Evolutionary conservation across 1,140 invertebrate genomes (phyloP).

Genomic region (Drosophila kurseongensis): DNA sequence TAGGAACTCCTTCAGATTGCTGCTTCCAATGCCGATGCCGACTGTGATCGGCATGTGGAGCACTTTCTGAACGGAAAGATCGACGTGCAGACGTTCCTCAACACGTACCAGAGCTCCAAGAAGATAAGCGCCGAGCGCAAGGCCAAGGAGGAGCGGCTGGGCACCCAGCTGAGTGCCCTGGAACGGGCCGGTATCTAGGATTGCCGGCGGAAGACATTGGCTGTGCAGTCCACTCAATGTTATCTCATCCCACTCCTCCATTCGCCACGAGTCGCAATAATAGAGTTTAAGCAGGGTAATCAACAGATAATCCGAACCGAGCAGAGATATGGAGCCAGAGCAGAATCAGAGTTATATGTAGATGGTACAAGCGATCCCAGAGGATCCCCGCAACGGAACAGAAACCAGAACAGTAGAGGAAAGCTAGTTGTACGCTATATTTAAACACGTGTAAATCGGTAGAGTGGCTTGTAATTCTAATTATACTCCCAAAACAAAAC

Average conservation of each 20-base stretch:
- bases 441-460: slow-evolving; percentile 25
- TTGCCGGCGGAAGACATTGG: not conserved
- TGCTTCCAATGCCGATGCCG: slow-evolving; percentile 89
- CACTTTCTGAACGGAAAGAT: slow-evolving; percentile 90
- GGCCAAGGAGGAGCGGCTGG: slow-evolving; percentile 91
- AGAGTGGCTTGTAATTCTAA: slow-evolving; percentile 17
- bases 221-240: not conserved
- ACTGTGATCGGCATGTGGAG: slow-evolving; percentile 91
- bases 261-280: slow-evolving; percentile 38
- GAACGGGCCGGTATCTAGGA: slow-evolving; percentile 86
- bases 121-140: slow-evolving; percentile 89
- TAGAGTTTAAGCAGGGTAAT: slow-evolving; percentile 22
- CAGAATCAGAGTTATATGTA: not conserved
- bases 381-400: not conserved
- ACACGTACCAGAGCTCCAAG: slow-evolving; percentile 89
- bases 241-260: slow-evolving; percentile 8
- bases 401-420: not conserved
- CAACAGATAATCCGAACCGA: not conserved
- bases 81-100: slow-evolving; percentile 90
- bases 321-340: not conserved
- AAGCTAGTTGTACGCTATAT: slow-evolving; percentile 24
- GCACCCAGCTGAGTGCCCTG: slow-evolving; percentile 89
- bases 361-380: not conserved
- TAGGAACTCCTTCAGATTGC: slow-evolving; percentile 86
- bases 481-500: slow-evolving; percentile 2